Evolutionary conservation across 2,113 vertebrate genomes (phyloP).

Genomic region (Glaucomys volans): DNA sequence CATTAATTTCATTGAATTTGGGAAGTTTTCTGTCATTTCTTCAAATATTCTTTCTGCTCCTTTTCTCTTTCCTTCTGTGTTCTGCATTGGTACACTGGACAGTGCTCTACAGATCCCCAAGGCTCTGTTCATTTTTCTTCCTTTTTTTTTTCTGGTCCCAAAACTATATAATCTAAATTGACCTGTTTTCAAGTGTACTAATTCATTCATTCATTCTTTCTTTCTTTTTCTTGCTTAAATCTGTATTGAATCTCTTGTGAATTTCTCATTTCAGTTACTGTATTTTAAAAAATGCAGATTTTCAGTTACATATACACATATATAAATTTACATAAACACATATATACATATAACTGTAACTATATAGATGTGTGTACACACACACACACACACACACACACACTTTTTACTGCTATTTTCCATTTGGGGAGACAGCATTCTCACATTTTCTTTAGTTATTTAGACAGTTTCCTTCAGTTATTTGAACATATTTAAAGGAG

Average conservation of each 20-base stretch:
- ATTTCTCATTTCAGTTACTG: constrained; percentile 40
- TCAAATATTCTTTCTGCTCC: background rate
- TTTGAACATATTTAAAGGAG: constrained; percentile 41
- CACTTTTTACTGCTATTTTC: constrained; percentile 5
- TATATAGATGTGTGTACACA: background rate
- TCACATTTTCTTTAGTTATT: constrained; percentile 47
- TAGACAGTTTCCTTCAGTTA: constrained; percentile 7
- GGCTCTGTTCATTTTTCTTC: background rate
- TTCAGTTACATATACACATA: background rate
- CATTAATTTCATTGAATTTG: background rate
- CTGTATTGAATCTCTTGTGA: background rate
- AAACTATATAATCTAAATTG: background rate
- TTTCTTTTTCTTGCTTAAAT: background rate
- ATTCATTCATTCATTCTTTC: background rate
- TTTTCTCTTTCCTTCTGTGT: background rate
- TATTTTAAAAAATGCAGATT: background rate
- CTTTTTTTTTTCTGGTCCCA: constrained; percentile 24
- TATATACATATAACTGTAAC: background rate
- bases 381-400: background rate
- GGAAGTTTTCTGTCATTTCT: background rate
- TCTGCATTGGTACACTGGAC: background rate
- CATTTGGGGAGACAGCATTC: background rate
- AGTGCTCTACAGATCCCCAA: background rate
- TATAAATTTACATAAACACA: background rate
- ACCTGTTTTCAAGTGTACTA: background rate